Base-by-base conservation (phyloP, 35 echinoderm and acorn worm species). In the Heliocidaris erythrogramma region DNA sequence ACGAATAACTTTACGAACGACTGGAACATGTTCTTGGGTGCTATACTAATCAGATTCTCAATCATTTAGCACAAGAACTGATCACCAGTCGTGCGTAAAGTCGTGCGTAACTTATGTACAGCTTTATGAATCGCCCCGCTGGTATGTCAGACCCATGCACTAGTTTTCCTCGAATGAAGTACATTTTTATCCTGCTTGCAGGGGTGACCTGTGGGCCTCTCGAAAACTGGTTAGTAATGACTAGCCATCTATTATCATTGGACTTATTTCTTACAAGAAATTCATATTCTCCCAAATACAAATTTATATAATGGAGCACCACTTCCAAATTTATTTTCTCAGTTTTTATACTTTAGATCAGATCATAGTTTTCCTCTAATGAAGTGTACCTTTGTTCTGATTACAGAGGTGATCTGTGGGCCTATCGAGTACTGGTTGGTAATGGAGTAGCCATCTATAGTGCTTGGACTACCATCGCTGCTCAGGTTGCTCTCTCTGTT, bases 381-480 rank as follows among this genome's bases (percentile, higher is more conserved):
- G 21, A 47, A 49, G 56, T 88, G 60, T 31, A 32, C 29, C 56
- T 53, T 56, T 94, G n/a, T 30, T 95, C 61, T 94, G 53, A 16
- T 78, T 94, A 93, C 48, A 98, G 97, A 84, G 27, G 31, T 52
- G 96, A 98, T 59, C 87, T 98, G 1, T 59, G 85, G 31, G 94
- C 96, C 7, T 86, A 90, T 56, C 90, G 97, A n/a, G 32, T 97
- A 4, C 85, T 98, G 13, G 87, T 98, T 42, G 96, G 96, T 49
- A 98, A 98, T 94, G 97, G 97, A 59, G 32, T 98, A n/a, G 93
- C 95, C 47, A 65, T 97, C 49, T 98, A 97, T 91, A 59, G 94
- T 35, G 96, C 97, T 2, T 98, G 97, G 97, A 60, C 56, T 30
- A 96, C 96, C 47, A 95, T 98, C 17, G 97, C 97, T 35, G 94